These are phyloP conservation scores for Tenodera sinensis DNA, from an alignment of 2,888 invertebrate genomes.

Conservation along the genomic window DNA sequence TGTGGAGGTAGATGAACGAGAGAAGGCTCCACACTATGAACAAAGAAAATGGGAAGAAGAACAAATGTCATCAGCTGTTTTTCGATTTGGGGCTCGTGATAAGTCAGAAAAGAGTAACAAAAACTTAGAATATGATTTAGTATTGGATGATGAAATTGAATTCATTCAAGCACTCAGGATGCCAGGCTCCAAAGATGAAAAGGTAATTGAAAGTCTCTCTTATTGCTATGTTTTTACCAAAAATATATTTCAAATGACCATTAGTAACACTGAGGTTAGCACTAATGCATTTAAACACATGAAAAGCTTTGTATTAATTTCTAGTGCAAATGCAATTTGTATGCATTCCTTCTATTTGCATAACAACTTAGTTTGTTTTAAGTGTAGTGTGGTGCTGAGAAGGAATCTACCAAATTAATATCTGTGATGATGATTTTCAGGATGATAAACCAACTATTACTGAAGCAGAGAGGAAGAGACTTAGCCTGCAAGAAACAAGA, in stretches of 20 bases:
- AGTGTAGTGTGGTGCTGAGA: background rate
- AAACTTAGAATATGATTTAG: conserved; percentile 75
- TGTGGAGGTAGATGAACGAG: conserved; percentile 81
- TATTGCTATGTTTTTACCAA: too few relatives aligned
- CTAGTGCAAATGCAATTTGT: too few relatives aligned
- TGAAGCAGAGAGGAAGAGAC: conserved; percentile 66
- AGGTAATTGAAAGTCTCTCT: conserved; percentile 33
- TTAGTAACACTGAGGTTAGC: too few relatives aligned
- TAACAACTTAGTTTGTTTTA: too few relatives aligned
- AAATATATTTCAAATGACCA: too few relatives aligned
- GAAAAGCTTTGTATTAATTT: too few relatives aligned
- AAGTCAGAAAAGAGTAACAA: conserved; percentile 38
- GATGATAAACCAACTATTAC: conserved; percentile 57
- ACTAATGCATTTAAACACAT: too few relatives aligned
- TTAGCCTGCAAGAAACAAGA: conserved; percentile 87
- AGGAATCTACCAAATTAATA: too few relatives aligned
- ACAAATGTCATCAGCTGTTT: conserved; percentile 88
- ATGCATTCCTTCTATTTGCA: too few relatives aligned
- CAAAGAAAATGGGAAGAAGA: conserved; percentile 96
- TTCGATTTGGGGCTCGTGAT: conserved; percentile 91
- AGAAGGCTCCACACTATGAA: conserved; percentile 58
- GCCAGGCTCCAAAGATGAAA: conserved; percentile 62
- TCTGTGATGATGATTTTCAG: conserved; percentile 19
- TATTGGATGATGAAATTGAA: conserved; percentile 95
- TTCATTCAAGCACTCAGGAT: conserved; percentile 88